Conservation (phyloP, 2,888 invertebrate species). For the Pseudococcus viburni region DNA sequence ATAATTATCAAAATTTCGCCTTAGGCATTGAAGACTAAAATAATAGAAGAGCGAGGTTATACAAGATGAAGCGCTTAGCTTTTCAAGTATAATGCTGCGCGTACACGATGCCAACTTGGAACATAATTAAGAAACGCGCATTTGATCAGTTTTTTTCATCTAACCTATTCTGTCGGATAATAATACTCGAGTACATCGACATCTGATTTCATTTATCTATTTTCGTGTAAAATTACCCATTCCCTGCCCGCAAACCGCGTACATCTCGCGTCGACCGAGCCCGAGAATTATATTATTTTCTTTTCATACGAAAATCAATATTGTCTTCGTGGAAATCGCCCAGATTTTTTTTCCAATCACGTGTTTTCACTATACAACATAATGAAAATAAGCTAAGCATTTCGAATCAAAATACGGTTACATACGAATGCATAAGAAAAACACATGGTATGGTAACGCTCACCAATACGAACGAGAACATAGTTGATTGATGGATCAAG, state of each 20-base stretch:
- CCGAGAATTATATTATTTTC: not conserved
- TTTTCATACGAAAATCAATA: slow-evolving; percentile 11
- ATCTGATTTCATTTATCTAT: slow-evolving; percentile 1
- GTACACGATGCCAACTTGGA: slow-evolving; percentile 30
- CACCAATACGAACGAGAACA: not conserved
- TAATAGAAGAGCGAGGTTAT: slow-evolving; percentile 39
- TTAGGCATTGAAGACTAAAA: slow-evolving; percentile 39
- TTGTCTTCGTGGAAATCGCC: not conserved
- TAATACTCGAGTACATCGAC: slow-evolving; percentile 35
- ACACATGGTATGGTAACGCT: not conserved
- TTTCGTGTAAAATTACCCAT: slow-evolving; percentile 10
- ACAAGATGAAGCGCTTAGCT: not conserved
- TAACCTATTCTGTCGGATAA: not conserved
- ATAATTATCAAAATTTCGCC: slow-evolving; percentile 28
- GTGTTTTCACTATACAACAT: not conserved
- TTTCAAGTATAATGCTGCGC: slow-evolving; percentile 8
- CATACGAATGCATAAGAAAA: slow-evolving; percentile 12
- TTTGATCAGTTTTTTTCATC: slow-evolving; percentile 20
- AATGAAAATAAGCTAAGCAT: slow-evolving; percentile 7
- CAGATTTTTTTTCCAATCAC: slow-evolving; percentile 14
- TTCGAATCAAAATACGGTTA: slow-evolving; percentile 6
- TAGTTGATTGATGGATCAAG: slow-evolving; percentile 20
- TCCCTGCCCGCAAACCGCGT: not conserved
- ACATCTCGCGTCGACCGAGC: not conserved
- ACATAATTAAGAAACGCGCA: not conserved